These are phyloP conservation scores for Sardina pilchardus DNA, from an alignment of 2,113 vertebrate genomes.

Conservation along the genomic window DNA sequence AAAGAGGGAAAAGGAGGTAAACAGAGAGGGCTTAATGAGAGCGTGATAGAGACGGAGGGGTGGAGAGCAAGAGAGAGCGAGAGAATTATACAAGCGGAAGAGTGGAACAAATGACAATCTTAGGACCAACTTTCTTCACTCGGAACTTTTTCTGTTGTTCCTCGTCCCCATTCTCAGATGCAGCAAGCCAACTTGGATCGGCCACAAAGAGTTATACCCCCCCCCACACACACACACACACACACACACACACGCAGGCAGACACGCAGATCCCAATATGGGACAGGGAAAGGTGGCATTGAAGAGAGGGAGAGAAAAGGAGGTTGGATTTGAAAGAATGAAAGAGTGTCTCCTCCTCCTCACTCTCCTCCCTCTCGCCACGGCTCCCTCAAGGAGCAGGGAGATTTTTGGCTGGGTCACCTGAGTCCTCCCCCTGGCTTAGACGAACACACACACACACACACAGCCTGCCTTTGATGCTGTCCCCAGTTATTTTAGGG, in stretches of 20 bases:
- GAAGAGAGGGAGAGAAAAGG: not conserved
- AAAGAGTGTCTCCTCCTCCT: conserved; percentile 9
- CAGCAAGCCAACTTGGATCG: not conserved
- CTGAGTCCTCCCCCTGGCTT: not conserved
- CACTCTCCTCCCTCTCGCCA: not conserved
- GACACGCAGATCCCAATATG: not conserved
- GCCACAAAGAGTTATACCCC: not conserved
- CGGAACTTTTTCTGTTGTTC: not conserved
- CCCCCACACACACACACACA: too few relatives aligned
- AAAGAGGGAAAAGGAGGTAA: not conserved
- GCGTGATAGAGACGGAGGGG: not conserved
- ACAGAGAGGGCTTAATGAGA: not conserved
- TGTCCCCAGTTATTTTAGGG: conserved; percentile 5
- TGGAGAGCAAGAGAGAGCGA: not conserved
- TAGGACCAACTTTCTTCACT: not conserved
- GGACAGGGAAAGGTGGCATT: conserved; percentile 5
- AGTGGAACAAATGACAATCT: not conserved
- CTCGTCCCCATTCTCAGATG: not conserved
- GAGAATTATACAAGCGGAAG: not conserved
- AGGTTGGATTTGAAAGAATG: conserved; percentile 12
- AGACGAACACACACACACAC: not conserved
- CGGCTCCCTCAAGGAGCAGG: not conserved
- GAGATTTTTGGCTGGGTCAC: conserved; percentile 9
- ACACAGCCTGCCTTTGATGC: not conserved
- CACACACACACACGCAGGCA: not conserved